phyloP scores from a whole-genome alignment of 2,113 vertebrate genomes.

The Bagarius yarrelli region DNA sequence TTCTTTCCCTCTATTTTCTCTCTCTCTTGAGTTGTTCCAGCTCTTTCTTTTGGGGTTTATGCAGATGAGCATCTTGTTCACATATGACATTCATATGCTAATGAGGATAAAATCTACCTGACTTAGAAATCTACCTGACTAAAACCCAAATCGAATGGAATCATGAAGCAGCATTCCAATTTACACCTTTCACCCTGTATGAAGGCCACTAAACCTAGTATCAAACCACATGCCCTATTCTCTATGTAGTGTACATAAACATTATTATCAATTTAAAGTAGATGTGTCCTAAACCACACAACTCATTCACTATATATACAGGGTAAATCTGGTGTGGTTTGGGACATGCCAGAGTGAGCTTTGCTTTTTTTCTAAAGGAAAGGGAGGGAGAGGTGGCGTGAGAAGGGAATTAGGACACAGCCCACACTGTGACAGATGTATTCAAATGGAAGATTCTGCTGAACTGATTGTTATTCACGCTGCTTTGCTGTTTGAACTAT shows the following conservation, averaged over 20 bases:
- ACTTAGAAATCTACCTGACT: constrained; percentile 8
- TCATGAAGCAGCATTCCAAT: not conserved
- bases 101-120: not conserved
- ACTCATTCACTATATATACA: not conserved
- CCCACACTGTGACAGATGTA: not conserved
- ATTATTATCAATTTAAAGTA: too few species aligned
- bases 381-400: too few species aligned
- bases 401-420: constrained; percentile 6
- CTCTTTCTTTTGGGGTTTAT: not conserved
- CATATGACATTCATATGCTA: constrained; percentile 12
- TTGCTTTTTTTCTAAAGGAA: not conserved
- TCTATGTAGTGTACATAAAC: not conserved
- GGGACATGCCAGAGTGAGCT: not conserved
- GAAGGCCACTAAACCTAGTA: too few species aligned
- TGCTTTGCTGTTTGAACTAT: not conserved
- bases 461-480: constrained; percentile 4
- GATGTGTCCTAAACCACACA: not conserved
- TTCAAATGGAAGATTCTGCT: not conserved
- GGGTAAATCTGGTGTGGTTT: not conserved
- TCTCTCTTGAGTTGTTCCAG: not conserved
- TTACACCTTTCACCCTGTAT: too few species aligned
- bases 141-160: not conserved
- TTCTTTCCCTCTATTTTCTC: not conserved
- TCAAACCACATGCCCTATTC: not conserved
- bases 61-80: not conserved